These are phyloP conservation scores for Dicranocentrus wangi DNA, from an alignment of 2,888 invertebrate species.

Conservation along the genomic window DNA sequence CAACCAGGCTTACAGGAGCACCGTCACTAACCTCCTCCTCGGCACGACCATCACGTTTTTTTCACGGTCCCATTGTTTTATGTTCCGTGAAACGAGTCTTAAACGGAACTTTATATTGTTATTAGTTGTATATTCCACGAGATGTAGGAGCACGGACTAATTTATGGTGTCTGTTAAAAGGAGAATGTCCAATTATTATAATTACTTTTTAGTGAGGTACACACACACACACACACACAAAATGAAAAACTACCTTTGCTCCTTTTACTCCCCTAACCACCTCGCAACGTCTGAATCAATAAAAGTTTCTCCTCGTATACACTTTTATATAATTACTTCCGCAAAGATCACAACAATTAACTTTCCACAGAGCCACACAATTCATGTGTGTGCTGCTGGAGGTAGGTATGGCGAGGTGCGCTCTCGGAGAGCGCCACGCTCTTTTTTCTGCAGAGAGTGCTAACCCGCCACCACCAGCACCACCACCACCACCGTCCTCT, in stretches of 20 bases:
- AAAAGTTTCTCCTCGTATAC: slow-evolving; percentile 36
- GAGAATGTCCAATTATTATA: slow-evolving; percentile 49
- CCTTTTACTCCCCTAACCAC: slow-evolving; percentile 15
- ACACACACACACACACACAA: no score
- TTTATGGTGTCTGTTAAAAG: slow-evolving; percentile 48
- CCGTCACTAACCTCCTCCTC: background rate
- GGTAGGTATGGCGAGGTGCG: no score
- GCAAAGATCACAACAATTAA: slow-evolving; percentile 9
- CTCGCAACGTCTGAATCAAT: slow-evolving; percentile 46
- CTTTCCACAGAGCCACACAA: no score
- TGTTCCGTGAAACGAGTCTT: slow-evolving; percentile 51
- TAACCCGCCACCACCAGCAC: no score
- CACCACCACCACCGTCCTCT: no score
- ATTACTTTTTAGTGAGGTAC: slow-evolving; percentile 45
- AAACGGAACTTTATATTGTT: slow-evolving; percentile 46
- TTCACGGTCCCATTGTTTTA: slow-evolving; percentile 46
- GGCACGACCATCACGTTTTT: no score
- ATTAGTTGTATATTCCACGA: slow-evolving; percentile 6
- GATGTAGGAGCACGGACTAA: slow-evolving; percentile 35
- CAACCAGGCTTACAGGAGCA: no score
- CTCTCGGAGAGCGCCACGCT: no score
- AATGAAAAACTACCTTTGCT: slow-evolving; percentile 42
- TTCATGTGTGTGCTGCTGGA: no score
- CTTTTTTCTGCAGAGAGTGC: no score
- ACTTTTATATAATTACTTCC: slow-evolving; percentile 45